Percentiles rank a stretch among this genome's conserved stretches.
These are phyloP conservation scores for Strongylocentrotus purpuratus DNA, from an alignment of 35 echinoderm and acorn worm species.

Conservation along the genomic window DNA sequence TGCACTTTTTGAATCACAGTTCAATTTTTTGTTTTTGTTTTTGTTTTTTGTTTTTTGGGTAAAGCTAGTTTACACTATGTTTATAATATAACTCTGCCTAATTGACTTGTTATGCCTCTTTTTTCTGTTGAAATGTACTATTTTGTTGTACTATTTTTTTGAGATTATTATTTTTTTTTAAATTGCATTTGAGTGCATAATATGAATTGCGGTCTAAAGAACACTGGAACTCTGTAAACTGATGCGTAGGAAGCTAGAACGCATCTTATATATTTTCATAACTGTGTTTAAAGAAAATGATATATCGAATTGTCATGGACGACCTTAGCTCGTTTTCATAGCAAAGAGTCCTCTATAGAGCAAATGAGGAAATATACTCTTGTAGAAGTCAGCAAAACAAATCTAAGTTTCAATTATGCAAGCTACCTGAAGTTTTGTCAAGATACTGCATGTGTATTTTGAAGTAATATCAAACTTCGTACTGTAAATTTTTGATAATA, in stretches of 20 bases:
- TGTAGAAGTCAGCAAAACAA: background rate
- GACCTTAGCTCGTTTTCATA: background rate
- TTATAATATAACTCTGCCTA: background rate
- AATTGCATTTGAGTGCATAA: background rate
- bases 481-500: too few species aligned
- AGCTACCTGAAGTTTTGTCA: background rate
- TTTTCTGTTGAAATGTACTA: background rate
- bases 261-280: background rate
- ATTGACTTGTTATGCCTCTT: background rate
- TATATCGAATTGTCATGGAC: background rate
- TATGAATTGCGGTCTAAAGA: background rate
- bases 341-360: background rate
- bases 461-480: too few species aligned
- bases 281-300: background rate
- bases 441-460: background rate
- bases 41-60: too few species aligned
- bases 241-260: background rate
- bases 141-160: background rate
- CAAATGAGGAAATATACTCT: too few species aligned
- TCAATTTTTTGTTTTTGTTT: too few species aligned
- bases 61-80: background rate
- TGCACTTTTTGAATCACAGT: too few species aligned
- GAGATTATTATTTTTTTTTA: background rate
- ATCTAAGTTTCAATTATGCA: background rate
- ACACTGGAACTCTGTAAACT: background rate